These are phyloP conservation scores for Asbolus verrucosus DNA, from an alignment of 1,140 invertebrate genomes.

Conservation along the genomic window DNA sequence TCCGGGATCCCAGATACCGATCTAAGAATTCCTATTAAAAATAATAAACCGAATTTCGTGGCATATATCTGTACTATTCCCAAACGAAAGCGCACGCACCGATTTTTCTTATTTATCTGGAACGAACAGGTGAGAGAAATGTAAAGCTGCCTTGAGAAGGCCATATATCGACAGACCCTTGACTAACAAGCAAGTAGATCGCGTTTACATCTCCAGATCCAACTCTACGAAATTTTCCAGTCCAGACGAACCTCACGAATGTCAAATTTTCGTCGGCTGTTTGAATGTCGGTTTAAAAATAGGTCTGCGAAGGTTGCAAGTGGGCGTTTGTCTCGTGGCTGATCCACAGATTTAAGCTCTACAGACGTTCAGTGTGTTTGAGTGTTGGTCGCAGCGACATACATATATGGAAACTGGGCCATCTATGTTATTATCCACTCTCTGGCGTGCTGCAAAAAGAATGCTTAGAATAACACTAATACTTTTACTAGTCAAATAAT, in stretches of 20 bases:
- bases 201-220: neutral
- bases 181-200: slow-evolving; percentile 8
- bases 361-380: neutral
- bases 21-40: neutral
- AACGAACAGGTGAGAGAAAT: slow-evolving; percentile 46
- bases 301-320: slow-evolving; percentile 3
- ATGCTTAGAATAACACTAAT: slow-evolving; percentile 18
- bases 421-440: slow-evolving; percentile 47
- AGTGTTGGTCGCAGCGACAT: slow-evolving; percentile 26
- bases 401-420: slow-evolving; percentile 49
- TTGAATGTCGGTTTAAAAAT: neutral
- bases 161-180: slow-evolving; percentile 25
- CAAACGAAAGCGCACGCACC: slow-evolving; percentile 9
- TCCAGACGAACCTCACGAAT: no score
- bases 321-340: slow-evolving; percentile 26
- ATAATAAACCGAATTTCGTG: slow-evolving; percentile 7
- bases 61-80: no score
- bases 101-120: slow-evolving; percentile 38
- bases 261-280: neutral
- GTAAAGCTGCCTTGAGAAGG: slow-evolving; percentile 43
- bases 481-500: slow-evolving; percentile 48
- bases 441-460: slow-evolving; percentile 43
- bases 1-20: slow-evolving; percentile 7
- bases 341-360: slow-evolving; percentile 17
- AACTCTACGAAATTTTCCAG: no score